Evolutionary conservation across 2,113 vertebrate genomes (phyloP), one percentile per base, ranked within the genome.

Genomic region (Clarias gariepinus): DNA sequence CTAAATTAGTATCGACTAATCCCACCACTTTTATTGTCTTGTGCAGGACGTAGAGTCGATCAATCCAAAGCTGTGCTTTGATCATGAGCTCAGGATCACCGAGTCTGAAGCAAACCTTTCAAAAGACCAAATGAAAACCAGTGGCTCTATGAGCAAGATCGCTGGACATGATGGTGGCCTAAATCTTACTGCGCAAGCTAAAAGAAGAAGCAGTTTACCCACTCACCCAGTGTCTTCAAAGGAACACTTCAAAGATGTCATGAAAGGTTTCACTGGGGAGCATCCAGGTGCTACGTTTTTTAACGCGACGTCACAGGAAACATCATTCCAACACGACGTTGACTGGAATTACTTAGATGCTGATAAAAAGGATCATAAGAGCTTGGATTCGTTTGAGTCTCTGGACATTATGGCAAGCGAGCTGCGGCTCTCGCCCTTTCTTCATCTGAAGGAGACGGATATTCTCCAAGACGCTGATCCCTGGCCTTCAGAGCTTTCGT

Each of bases 11-110:
- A 53, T 53, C 4, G 28, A 13, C 4, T 80, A 80, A 58, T 80
- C 53, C 53, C 25, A 47, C 19, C 28, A 58, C 58, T 41, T 84
- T 84, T 87, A 36, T 61, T 86, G 23, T 74, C n/a, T 91, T 84
- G 90, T 76, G 93, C 93, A 83, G 91, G 92, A 84, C 89, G 94
- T 30, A 33, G 92, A 1, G 19, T 80, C 0, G 76, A 90, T 90
- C 3, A 69, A 68, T 77, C 93, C 94, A 68, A 92, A 95, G 0
- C 80, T 93, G 41, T 97, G 96, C 96, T 91, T 95, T 9, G 95
- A 97, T 86, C 95, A 96, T 41, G 96, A 98, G 87, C 92, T 97
- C 87, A 97, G 95, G 93, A 97, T 97, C 83, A 94, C 96, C 0
- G 97, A 98, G 90, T 94, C 96, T 61, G 96, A 98, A 88, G 95